Evolutionary conservation across 1,140 invertebrate species (phyloP).

Genomic region (Teleogryllus occipitalis): DNA sequence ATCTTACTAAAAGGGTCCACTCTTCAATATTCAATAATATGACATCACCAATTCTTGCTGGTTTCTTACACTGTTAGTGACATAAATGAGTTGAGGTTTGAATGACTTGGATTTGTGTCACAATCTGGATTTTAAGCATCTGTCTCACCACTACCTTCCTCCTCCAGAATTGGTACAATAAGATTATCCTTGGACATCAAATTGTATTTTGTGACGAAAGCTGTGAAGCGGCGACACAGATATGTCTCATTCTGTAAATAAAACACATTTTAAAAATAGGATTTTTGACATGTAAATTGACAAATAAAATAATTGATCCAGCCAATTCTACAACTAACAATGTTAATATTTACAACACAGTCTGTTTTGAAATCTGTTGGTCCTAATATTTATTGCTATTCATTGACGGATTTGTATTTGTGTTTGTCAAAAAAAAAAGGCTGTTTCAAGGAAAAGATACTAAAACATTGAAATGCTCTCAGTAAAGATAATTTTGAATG

Average conservation of each 20-base stretch:
- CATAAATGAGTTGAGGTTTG: not conserved
- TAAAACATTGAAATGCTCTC: too few relatives aligned
- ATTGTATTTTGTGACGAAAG: slow-evolving; percentile 97
- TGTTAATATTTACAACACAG: not conserved
- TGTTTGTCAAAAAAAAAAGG: too few relatives aligned
- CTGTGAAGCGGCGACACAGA: slow-evolving; percentile 92
- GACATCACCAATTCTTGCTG: not conserved
- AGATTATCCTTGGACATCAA: slow-evolving; percentile 97
- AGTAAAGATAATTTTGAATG: too few relatives aligned
- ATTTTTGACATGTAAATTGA: not conserved
- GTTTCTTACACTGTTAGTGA: not conserved
- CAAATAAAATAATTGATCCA: not conserved
- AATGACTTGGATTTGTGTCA: not conserved
- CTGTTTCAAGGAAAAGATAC: too few relatives aligned
- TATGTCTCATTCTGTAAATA: slow-evolving; percentile 71
- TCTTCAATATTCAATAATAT: not conserved
- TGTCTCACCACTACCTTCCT: slow-evolving; percentile 61
- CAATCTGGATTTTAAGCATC: slow-evolving; percentile 45
- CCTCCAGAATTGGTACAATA: slow-evolving; percentile 91
- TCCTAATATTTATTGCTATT: too few relatives aligned
- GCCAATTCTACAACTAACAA: not conserved
- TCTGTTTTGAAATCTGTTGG: too few relatives aligned
- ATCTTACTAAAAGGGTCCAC: not conserved
- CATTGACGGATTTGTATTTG: too few relatives aligned
- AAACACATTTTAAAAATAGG: too few relatives aligned